A percentile compares a stretch with the other conserved stretches of the same genome.
Evolutionary conservation across 2,888 invertebrate species (phyloP).

Genomic region (Pseudococcus jackbeardsleyi): DNA sequence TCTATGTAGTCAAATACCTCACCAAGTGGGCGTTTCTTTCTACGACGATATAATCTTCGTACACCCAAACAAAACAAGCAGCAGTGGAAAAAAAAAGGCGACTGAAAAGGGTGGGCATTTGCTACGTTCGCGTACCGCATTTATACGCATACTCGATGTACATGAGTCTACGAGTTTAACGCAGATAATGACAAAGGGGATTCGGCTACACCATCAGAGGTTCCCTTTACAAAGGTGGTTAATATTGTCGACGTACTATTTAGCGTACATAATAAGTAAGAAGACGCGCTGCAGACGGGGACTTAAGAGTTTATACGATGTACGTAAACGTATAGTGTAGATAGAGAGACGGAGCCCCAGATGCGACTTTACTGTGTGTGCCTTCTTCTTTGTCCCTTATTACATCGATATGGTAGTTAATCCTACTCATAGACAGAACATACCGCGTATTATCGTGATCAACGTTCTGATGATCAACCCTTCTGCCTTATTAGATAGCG

Average conservation of each 20-base stretch:
- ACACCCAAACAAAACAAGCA: not conserved
- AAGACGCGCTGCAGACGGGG: slow-evolving; percentile 22
- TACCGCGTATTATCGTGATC: slow-evolving; percentile 65
- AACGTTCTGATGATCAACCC: slow-evolving; percentile 65
- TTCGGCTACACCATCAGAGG: not conserved
- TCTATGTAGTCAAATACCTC: not conserved
- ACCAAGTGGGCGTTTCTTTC: slow-evolving; percentile 4
- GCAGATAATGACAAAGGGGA: slow-evolving; percentile 2
- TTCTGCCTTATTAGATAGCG: slow-evolving; percentile 5
- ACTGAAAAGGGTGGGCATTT: not conserved
- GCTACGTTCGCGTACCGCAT: not conserved
- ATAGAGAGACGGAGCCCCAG: slow-evolving; percentile 55
- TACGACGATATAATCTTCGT: not conserved
- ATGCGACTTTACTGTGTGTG: slow-evolving; percentile 37
- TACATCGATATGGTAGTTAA: slow-evolving; percentile 59
- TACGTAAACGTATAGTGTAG: not conserved
- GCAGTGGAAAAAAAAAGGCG: not conserved
- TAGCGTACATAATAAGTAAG: not conserved
- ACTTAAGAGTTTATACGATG: slow-evolving; percentile 35
- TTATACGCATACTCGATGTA: slow-evolving; percentile 14
- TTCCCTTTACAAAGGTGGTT: not conserved
- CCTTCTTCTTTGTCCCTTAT: slow-evolving; percentile 30
- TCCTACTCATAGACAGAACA: slow-evolving; percentile 65
- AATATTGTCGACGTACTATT: slow-evolving; percentile 31
- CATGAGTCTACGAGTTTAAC: not conserved